A percentile compares a stretch with the other conserved stretches of the same genome.
phyloP scores from a whole-genome alignment of 1,140 invertebrate species.

The Orchesella cincta region DNA sequence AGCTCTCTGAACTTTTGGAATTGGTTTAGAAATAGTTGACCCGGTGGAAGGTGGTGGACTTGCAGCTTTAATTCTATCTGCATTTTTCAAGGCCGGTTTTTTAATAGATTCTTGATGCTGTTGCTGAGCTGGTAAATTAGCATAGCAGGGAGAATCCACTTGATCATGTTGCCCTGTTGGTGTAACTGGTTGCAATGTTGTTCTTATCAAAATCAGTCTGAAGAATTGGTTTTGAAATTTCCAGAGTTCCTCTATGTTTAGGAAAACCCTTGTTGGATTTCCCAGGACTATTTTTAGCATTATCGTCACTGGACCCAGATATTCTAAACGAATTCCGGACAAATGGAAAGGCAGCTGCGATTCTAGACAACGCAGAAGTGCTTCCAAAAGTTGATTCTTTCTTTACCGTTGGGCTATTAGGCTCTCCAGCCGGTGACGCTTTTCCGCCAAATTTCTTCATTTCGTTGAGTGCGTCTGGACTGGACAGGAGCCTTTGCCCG shows the following conservation, averaged over 20 bases:
- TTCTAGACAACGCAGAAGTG: slow-evolving; percentile 42
- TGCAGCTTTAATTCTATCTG: slow-evolving; percentile 10
- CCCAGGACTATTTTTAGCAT: neutral
- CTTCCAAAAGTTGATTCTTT: slow-evolving; percentile 28
- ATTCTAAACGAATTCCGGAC: slow-evolving; percentile 40
- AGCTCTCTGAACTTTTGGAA: slow-evolving; percentile 41
- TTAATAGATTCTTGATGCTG: neutral
- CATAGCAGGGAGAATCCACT: slow-evolving; percentile 13
- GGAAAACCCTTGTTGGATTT: neutral
- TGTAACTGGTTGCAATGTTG: neutral
- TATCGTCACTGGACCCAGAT: neutral
- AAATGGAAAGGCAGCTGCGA: slow-evolving; percentile 46
- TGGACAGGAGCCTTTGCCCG: neutral
- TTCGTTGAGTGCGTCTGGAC: neutral
- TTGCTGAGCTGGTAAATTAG: neutral
- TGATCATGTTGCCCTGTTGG: neutral
- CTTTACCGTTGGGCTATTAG: neutral
- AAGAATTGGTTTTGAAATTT: slow-evolving; percentile 49
- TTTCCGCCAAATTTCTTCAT: neutral
- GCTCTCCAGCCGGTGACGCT: neutral
- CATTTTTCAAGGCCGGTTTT: slow-evolving; percentile 34
- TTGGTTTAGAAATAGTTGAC: slow-evolving; percentile 52
- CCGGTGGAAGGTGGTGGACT: slow-evolving; percentile 55
- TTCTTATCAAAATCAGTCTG: slow-evolving; percentile 20
- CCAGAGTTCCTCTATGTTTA: slow-evolving; percentile 40